Base-by-base conservation (phyloP, 2,888 invertebrate species). In the Morpho deidamia region DNA sequence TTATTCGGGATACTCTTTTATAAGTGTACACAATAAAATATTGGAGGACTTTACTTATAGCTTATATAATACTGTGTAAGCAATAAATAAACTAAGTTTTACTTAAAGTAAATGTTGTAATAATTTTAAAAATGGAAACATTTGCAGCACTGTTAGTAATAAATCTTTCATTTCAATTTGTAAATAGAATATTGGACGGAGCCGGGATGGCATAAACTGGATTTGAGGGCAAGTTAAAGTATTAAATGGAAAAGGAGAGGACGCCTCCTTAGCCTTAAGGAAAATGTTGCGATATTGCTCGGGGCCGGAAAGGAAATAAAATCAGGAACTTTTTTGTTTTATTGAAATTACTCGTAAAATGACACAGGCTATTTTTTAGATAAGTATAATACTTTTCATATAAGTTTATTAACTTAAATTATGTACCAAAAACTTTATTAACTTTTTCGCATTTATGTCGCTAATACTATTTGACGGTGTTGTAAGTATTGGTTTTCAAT, bases 111-210 rank as follows among this genome's bases (percentile, higher is more conserved):
- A 46, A 42, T 42, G 46, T 34, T 35, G 44, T 23, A 41, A 41
- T 40, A 14, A 41, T 33, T 32, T 12, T n/a, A 8, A 38, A 32
- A 38, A 37, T 37, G 32, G n/a, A 38, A 46, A 46, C 38, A 11
- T 23, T 23, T 8, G 34, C 11, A 34, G 8, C n/a, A 40, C 33
- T 41, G 37, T 53, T 66, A 64, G 62, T 64, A 64, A 64, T 65
- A 65, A 71, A 67, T 60, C 63, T 69, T 70, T 71, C 60, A 65
- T 67, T 77, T 74, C 65, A 73, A 72, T 76, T 76, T 74, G 67
- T 63, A 58, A 62, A 62, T 54, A 50, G 61, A 66, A 56, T 45
- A 53, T 53, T 67, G 55, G 60, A 67, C 64, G 54, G 61, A 60
- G 66, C 69, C 66, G 59, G 63, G 63, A 67, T 66, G 62, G 66